Conservation (phyloP, 53 echinoderm and acorn worm genomes). For the Arbacia lixula region DNA sequence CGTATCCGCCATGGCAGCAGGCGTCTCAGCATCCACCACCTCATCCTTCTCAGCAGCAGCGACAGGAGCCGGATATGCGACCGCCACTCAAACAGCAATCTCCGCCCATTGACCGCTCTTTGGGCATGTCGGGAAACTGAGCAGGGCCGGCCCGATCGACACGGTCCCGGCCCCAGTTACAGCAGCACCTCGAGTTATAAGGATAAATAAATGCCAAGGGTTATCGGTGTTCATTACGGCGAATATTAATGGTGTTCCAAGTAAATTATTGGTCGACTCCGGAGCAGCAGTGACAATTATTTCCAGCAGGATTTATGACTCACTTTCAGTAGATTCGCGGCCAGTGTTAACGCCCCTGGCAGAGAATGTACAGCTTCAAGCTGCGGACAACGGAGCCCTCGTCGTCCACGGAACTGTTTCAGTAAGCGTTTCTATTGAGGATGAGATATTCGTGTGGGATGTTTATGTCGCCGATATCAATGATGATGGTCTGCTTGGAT, state of each 20-base stretch:
- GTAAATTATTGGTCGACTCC: conserved; percentile 44
- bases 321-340: no score
- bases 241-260: no score
- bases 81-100: background rate
- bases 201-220: conserved; percentile 6
- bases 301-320: no score
- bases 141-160: conserved; percentile 37
- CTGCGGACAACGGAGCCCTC: conserved; percentile 2
- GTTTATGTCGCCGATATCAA: conserved; percentile 31
- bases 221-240: background rate
- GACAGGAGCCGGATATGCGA: background rate
- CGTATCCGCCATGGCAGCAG: background rate
- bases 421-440: background rate
- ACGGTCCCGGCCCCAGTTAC: conserved; percentile 2
- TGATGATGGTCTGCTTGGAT: conserved; percentile 32
- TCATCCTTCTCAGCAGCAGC: background rate
- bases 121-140: conserved; percentile 51
- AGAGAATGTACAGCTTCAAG: conserved; percentile 16
- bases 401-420: conserved; percentile 13
- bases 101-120: background rate
- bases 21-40: background rate
- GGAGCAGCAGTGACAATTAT: conserved; percentile 48
- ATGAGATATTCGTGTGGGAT: conserved; percentile 4
- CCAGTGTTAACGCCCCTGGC: conserved; percentile 3
- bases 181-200: background rate